Evolutionary conservation across 2,888 invertebrate genomes (phyloP).

Genomic region (Melieria omissa): DNA sequence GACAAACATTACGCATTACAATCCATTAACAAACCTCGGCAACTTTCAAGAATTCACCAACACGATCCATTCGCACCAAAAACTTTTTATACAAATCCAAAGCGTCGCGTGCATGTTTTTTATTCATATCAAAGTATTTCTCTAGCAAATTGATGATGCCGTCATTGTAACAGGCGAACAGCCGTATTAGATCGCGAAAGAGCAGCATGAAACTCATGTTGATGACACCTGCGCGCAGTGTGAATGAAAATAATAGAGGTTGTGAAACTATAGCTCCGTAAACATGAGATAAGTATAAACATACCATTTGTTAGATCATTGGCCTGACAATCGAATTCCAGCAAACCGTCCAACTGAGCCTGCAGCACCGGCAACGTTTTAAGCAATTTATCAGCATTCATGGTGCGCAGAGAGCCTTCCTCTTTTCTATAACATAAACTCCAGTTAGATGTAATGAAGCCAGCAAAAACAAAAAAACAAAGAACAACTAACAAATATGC

Average conservation of each 20-base stretch:
- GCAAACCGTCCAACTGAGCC: slow-evolving; percentile 91
- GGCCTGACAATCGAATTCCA: slow-evolving; percentile 97
- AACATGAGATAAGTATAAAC: not conserved
- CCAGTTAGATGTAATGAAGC: not conserved
- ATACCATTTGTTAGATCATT: slow-evolving; percentile 93
- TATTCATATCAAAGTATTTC: slow-evolving; percentile 99
- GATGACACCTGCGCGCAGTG: slow-evolving; percentile 77
- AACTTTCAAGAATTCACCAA: slow-evolving; percentile 96
- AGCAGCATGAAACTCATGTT: slow-evolving; percentile 99
- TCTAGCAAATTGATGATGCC: slow-evolving; percentile 98
- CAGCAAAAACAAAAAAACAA: slow-evolving; percentile 9
- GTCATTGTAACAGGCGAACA: slow-evolving; percentile 99
- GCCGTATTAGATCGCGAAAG: slow-evolving; percentile 97
- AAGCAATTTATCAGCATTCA: slow-evolving; percentile 96
- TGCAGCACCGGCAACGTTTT: slow-evolving; percentile 97
- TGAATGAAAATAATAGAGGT: slow-evolving; percentile 1
- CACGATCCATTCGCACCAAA: slow-evolving; percentile 97
- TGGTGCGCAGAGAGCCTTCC: slow-evolving; percentile 95
- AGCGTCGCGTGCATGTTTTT: slow-evolving; percentile 97
- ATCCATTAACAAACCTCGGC: slow-evolving; percentile 69
- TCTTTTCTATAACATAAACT: slow-evolving; percentile 79
- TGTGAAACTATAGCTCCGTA: not conserved
- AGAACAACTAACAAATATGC: not conserved
- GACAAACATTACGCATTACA: not conserved
- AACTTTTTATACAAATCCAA: slow-evolving; percentile 99